Conservation (phyloP, 2,888 invertebrate species). For the Sarcophaga rosellei region DNA sequence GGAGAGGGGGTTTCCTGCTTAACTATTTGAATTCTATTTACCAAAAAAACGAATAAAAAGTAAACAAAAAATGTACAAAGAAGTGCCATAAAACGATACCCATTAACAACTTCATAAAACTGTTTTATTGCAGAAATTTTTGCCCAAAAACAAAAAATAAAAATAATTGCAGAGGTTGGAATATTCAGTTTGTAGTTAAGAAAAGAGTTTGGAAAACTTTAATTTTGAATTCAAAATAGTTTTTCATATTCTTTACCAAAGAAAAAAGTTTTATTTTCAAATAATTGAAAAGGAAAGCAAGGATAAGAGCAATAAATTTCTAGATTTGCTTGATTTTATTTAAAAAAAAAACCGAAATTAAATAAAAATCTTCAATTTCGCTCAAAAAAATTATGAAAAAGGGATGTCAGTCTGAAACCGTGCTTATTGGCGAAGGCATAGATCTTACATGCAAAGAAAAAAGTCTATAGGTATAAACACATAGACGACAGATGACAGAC, state of each 20-base stretch:
- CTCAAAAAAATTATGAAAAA: too few relatives aligned
- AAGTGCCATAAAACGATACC: not conserved
- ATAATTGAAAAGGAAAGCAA: not conserved
- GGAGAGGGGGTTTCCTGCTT: too few relatives aligned
- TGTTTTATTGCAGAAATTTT: too few relatives aligned
- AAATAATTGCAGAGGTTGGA: not conserved
- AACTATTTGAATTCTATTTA: too few relatives aligned
- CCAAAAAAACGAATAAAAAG: not conserved
- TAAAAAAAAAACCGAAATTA: not conserved
- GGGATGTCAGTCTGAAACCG: too few relatives aligned
- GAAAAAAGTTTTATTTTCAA: not conserved
- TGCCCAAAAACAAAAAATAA: not conserved
- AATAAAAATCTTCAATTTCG: too few relatives aligned
- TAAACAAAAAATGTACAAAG: not conserved
- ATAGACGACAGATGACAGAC: too few relatives aligned
- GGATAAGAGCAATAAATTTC: not conserved
- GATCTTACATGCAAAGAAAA: too few relatives aligned
- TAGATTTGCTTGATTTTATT: not conserved
- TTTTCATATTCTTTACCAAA: not conserved
- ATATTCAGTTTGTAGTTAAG: too few relatives aligned
- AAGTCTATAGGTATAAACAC: too few relatives aligned
- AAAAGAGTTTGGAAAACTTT: not conserved
- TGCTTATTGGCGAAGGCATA: too few relatives aligned
- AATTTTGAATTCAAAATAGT: not conserved
- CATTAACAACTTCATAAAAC: conserved; percentile 21